A percentile compares a stretch with the other conserved stretches of the same genome.
These are phyloP conservation scores for Eulithis prunata DNA, from an alignment of 2,888 invertebrate species.

Conservation along the genomic window DNA sequence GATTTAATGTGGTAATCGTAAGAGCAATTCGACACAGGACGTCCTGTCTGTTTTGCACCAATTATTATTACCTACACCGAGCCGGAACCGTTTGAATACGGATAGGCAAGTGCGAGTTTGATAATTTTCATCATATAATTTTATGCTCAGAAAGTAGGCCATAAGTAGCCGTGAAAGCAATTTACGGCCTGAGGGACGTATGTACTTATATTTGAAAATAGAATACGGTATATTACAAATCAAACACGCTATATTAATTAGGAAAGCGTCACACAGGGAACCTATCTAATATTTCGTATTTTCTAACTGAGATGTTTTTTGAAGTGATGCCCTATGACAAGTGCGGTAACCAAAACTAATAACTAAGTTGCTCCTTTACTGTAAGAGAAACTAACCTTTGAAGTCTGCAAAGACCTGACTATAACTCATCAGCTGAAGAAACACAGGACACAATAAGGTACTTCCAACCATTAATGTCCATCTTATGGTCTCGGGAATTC, in stretches of 20 bases:
- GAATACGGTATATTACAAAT: too few relatives aligned
- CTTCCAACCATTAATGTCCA: background rate
- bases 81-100: slow-evolving; percentile 73
- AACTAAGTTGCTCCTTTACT: background rate
- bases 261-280: too few relatives aligned
- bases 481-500: background rate
- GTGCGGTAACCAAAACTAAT: background rate
- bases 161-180: too few relatives aligned
- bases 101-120: slow-evolving; percentile 44
- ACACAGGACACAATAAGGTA: background rate
- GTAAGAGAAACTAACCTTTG: background rate
- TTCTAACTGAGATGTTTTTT: too few relatives aligned
- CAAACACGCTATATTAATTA: too few relatives aligned
- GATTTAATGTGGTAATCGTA: slow-evolving; percentile 49
- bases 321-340: too few relatives aligned
- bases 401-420: too few relatives aligned
- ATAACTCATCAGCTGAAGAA: slow-evolving; percentile 1
- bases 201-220: too few relatives aligned
- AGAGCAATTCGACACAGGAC: slow-evolving; percentile 77
- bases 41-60: slow-evolving; percentile 81
- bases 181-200: too few relatives aligned
- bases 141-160: too few relatives aligned
- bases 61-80: slow-evolving; percentile 73
- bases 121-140: slow-evolving; percentile 12
- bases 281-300: too few relatives aligned